Conservation (phyloP, 2,888 invertebrate genomes). For the Pherbina coryleti region DNA sequence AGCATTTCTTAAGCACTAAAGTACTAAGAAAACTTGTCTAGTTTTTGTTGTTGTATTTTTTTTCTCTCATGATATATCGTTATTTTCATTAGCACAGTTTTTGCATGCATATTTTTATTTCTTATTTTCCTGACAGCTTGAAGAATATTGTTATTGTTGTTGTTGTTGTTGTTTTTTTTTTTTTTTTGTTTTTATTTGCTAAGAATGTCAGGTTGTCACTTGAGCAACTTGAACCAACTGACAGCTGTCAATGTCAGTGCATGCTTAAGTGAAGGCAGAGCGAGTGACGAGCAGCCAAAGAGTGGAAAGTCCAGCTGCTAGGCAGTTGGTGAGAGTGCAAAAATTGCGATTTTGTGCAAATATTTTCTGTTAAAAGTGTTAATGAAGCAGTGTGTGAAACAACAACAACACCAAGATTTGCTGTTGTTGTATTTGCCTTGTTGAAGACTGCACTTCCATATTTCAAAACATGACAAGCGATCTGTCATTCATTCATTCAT, state of each 20-base stretch:
- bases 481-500: not conserved
- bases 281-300: not conserved
- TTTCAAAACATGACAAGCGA: slow-evolving; percentile 7
- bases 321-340: not conserved
- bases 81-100: too few species aligned
- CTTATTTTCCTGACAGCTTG: too few species aligned
- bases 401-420: slow-evolving; percentile 3
- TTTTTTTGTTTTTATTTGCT: not conserved
- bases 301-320: not conserved
- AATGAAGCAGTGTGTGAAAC: not conserved
- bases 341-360: not conserved
- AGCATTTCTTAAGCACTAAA: too few species aligned
- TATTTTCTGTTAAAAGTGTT: not conserved
- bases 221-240: not conserved
- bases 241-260: slow-evolving; percentile 12
- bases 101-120: too few species aligned
- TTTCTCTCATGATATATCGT: too few species aligned
- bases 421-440: not conserved
- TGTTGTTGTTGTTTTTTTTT: not conserved
- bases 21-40: too few species aligned
- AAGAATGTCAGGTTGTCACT: slow-evolving; percentile 14
- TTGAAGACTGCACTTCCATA: not conserved
- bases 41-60: too few species aligned
- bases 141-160: not conserved
- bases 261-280: not conserved